Evolutionary conservation across 2,113 vertebrate species (phyloP), one percentile per base, ranked within the genome.

Genomic region (Aegotheles bennettii): DNA sequence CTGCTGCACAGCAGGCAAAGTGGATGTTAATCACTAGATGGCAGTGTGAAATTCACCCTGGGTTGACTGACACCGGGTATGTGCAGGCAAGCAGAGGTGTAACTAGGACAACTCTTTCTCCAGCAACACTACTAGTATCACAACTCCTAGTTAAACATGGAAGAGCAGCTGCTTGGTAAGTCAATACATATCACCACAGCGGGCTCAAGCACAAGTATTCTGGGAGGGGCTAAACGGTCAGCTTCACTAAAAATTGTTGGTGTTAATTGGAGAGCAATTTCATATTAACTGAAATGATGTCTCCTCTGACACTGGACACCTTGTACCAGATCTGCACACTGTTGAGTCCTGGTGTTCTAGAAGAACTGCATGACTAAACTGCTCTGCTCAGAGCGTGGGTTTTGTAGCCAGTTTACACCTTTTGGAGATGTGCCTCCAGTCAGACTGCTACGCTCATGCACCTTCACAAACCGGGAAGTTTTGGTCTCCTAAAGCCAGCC

Each of bases 11-110:
- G 67, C 48, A 1, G 20, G 38, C 20, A 48, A 14, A 48, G 80
- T 4, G 25, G 31, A 10, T 4, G 1, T 19, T 1, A 33, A 23
- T 75, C 89, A 3, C 84, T 95, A 95, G 93, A 61, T 91, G 87
- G 73, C 93, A 76, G 43, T 65, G 36, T 73, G 57, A 82, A 69
- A 61, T 25, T 8, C 53, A 33, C 10, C 12, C 60, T 3, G 7
- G 11, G 26, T 4, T 23, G 25, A 42, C 14, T 3, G 16, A 16
- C 0, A 0, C 11, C 0, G 0, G 29, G 5, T 11, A 9, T 2
- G 16, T 0, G 24, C 38, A 4, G 47, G 11, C 45, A 15, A 67
- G n/a, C 38, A 24, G 23, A 4, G 13, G 6, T 29, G 1, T 33
- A 50, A 67, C 21, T 33, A 12, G 42, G 33, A 25, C 43, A 25